phyloP scores from a whole-genome alignment of 2,113 vertebrate genomes.

The Onychostoma macrolepis region DNA sequence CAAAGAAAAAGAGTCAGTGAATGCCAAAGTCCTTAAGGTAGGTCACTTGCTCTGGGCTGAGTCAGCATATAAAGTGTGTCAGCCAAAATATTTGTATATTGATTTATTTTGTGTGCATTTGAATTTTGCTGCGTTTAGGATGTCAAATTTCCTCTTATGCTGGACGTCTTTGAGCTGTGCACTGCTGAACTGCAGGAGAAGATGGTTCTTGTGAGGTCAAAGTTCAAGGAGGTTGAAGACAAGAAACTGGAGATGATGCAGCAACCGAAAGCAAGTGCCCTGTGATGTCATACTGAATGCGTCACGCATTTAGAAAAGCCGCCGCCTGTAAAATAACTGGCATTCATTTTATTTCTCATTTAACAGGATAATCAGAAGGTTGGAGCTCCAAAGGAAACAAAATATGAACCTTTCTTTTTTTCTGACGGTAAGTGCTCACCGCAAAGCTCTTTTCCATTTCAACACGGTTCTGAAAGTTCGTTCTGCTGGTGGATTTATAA shows the following conservation, averaged over 20 bases:
- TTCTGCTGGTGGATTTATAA: not conserved
- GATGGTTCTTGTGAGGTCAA: slow-evolving; percentile 89
- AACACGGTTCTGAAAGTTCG: too few species aligned
- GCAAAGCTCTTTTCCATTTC: not conserved
- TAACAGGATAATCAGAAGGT: slow-evolving; percentile 65
- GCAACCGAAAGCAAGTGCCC: slow-evolving; percentile 78
- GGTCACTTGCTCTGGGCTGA: not conserved
- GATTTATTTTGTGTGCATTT: not conserved
- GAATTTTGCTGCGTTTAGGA: slow-evolving; percentile 75
- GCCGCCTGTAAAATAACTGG: too few species aligned
- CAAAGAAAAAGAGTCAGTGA: slow-evolving; percentile 99
- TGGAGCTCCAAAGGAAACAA: slow-evolving; percentile 79
- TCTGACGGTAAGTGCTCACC: slow-evolving; percentile 85
- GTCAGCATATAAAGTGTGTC: not conserved
- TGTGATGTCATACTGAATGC: not conserved
- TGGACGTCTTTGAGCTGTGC: slow-evolving; percentile 97
- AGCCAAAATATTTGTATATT: not conserved
- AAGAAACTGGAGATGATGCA: slow-evolving; percentile 89
- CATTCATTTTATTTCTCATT: slow-evolving; percentile 6
- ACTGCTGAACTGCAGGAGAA: slow-evolving; percentile 93
- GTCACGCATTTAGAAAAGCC: too few species aligned
- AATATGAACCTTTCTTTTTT: slow-evolving; percentile 92
- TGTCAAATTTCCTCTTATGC: slow-evolving; percentile 99
- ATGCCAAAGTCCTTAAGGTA: slow-evolving; percentile 99
- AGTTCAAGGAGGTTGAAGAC: slow-evolving; percentile 97